Evolutionary conservation across 2,113 vertebrate genomes (phyloP).

Genomic region (Lichenostomus cassidix): DNA sequence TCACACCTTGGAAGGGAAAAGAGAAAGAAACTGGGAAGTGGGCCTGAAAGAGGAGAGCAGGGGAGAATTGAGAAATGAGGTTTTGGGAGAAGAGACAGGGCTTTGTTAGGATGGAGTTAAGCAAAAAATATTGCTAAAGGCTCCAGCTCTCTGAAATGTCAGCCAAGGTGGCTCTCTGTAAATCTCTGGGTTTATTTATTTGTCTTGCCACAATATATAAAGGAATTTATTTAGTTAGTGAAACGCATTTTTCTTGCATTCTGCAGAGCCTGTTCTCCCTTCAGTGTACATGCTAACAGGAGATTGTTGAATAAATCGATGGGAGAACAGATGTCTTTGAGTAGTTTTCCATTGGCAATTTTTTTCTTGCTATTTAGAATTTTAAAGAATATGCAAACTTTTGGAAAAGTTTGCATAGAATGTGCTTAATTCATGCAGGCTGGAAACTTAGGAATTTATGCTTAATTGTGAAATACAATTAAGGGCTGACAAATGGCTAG

Average conservation of each 20-base stretch:
- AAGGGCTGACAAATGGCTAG: neutral
- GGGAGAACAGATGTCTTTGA: slow-evolving; percentile 21
- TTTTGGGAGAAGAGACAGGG: slow-evolving; percentile 33
- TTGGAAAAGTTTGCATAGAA: neutral
- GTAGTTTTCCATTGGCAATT: slow-evolving; percentile 9
- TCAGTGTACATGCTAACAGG: slow-evolving; percentile 10
- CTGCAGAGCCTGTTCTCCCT: slow-evolving; percentile 38
- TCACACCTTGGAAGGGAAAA: slow-evolving; percentile 58
- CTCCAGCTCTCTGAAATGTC: slow-evolving; percentile 60
- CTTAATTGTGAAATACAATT: neutral
- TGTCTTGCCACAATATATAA: slow-evolving; percentile 67
- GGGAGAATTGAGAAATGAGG: slow-evolving; percentile 45
- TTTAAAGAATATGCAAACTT: slow-evolving; percentile 3
- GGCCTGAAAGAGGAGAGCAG: slow-evolving; percentile 36
- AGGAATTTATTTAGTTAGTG: slow-evolving; percentile 62
- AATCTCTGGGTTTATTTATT: slow-evolving; percentile 63
- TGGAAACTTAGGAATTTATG: neutral
- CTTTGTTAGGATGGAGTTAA: slow-evolving; percentile 54
- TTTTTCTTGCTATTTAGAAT: slow-evolving; percentile 2
- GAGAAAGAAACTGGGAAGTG: slow-evolving; percentile 53
- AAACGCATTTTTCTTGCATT: slow-evolving; percentile 56
- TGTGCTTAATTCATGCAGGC: neutral
- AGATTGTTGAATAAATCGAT: slow-evolving; percentile 9
- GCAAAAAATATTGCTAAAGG: slow-evolving; percentile 47
- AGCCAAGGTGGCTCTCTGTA: slow-evolving; percentile 66